These are phyloP conservation scores for Aporophyla lueneburgensis DNA, from an alignment of 2,888 invertebrate species.

Conservation along the genomic window DNA sequence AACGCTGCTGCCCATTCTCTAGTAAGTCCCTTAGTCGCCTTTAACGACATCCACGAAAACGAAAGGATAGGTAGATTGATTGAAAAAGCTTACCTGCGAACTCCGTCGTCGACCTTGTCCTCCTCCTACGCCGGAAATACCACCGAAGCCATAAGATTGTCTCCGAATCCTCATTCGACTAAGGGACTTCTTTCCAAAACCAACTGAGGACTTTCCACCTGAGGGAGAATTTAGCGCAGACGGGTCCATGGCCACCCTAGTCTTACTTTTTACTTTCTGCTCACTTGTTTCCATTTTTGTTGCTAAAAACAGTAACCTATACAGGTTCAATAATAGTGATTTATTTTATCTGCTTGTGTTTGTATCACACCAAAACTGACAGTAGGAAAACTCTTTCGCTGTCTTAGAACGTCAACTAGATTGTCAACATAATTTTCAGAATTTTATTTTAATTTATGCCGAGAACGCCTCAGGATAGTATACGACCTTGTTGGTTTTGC, in stretches of 20 bases:
- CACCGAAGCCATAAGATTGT: conserved; percentile 79
- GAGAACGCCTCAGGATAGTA: not conserved
- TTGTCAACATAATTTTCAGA: not conserved
- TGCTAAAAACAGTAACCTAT: not conserved
- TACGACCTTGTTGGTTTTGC: not conserved
- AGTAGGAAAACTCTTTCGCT: conserved; percentile 1
- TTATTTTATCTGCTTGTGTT: not conserved
- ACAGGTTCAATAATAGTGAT: not conserved
- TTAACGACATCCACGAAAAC: no score
- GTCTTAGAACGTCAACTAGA: conserved; percentile 2
- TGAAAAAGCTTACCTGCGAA: conserved; percentile 72
- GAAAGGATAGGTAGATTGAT: no score
- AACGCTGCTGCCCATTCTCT: no score
- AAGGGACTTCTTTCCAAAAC: conserved; percentile 26
- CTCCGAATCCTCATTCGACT: conserved; percentile 79
- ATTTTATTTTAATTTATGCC: not conserved
- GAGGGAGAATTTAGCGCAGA: fast-evolving
- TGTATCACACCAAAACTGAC: not conserved
- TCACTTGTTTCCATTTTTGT: not conserved
- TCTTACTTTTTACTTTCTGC: not conserved
- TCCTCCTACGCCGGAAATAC: conserved; percentile 78
- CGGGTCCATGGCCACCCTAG: conserved; percentile 5
- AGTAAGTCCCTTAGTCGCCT: no score
- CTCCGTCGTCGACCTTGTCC: conserved; percentile 71
- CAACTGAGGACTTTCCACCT: not conserved